Base-by-base conservation (phyloP, 1,140 invertebrate genomes). In the Drosophila simulans region DNA sequence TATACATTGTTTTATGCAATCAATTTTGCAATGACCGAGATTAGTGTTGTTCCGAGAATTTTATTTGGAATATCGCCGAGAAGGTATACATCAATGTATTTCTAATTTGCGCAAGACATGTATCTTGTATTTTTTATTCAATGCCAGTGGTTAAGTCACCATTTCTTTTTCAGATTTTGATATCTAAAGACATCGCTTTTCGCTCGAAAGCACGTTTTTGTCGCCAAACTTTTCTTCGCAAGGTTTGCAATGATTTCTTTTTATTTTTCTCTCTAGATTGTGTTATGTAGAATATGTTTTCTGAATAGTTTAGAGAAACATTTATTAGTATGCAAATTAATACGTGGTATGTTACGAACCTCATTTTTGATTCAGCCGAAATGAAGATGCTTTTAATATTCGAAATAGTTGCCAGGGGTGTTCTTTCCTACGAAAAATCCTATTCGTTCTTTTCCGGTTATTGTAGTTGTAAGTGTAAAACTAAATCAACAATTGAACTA, bases 1-100 rank as follows among this genome's bases (percentile, higher is more conserved):
- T 74, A 65, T 55, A 51, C 49, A 25, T 64, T 83, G 42, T 63
- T 31, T 40, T 68, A 35, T 69, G 39, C 35, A 43, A 68, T 53
- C 39, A 53, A 69, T 68, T 69, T 74, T 74, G 70, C 69, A 35
- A 76, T 84, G 82, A 71, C 80, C 80, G 80, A 80, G 80, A 83
- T 45, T 45, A 22, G 35, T 70, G 56, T 58, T 45, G 69, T 46
- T 52, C 66, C 66, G 63, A 69, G 66, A 70, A 56, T 46, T 55
- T 40, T 71, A 5, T 82, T 83, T 83, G 20, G 59, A 79, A 63
- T 70, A 52, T 31, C 52, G 80, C 80, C 80, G 70, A 83, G 80
- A 84, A 35, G 27, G 22, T 56, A 17, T 72, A 58, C 37, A 55
- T 40, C 31, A 39, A 13, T 39, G 4, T 13, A 5, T 39, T 39